Conservation (phyloP, 2,888 invertebrate species). For the Halocaridina rubra region DNA sequence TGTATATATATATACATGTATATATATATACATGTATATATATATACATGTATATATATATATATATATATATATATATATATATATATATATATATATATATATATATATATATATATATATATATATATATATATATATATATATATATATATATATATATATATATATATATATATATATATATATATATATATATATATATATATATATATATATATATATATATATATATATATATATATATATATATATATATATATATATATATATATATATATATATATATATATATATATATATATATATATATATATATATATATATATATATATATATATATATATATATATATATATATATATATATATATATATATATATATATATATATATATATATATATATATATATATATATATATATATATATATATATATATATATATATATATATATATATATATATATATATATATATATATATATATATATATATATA, state of each 20-base stretch:
- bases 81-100: slow-evolving; percentile 8
- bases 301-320: slow-evolving; percentile 23
- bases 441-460: slow-evolving; percentile 38
- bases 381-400: slow-evolving; percentile 35
- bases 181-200: slow-evolving; percentile 12
- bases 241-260: slow-evolving; percentile 27
- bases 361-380: slow-evolving; percentile 32
- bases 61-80: slow-evolving; percentile 30
- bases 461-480: slow-evolving; percentile 31
- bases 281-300: slow-evolving; percentile 34
- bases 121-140: not conserved
- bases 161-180: slow-evolving; percentile 11
- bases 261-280: slow-evolving; percentile 18
- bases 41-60: not conserved
- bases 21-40: not conserved
- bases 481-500: slow-evolving; percentile 32
- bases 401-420: slow-evolving; percentile 29
- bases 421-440: slow-evolving; percentile 26
- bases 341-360: slow-evolving; percentile 30
- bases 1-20: slow-evolving; percentile 11
- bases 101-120: not conserved
- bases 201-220: slow-evolving; percentile 19
- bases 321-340: slow-evolving; percentile 38
- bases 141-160: slow-evolving; percentile 7
- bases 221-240: slow-evolving; percentile 35